phyloP scores from a whole-genome alignment of 2,888 invertebrate genomes.

The Amiota communis region DNA sequence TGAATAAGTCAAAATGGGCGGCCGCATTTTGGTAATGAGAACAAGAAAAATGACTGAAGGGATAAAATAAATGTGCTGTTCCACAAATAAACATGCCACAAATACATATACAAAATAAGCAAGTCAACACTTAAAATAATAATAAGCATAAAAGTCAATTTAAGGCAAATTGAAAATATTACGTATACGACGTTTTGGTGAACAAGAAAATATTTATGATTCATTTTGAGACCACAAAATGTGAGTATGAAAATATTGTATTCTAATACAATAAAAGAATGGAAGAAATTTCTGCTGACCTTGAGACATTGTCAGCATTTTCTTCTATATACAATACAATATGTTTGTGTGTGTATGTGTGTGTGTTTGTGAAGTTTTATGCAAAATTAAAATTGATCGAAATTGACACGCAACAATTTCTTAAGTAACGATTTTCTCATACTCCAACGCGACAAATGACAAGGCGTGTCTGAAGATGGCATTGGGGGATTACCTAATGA shows the following conservation, averaged over 20 bases:
- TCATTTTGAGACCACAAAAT: too few relatives aligned
- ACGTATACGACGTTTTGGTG: background rate
- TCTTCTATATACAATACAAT: background rate
- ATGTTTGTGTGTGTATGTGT: constrained; percentile 2
- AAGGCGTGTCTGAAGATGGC: background rate
- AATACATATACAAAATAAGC: too few relatives aligned
- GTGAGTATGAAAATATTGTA: too few relatives aligned
- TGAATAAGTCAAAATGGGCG: too few relatives aligned
- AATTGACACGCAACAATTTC: constrained; percentile 28
- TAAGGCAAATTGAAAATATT: too few relatives aligned
- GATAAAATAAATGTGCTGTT: too few relatives aligned
- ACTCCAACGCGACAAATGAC: background rate
- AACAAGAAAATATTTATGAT: too few relatives aligned
- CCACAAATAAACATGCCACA: too few relatives aligned
- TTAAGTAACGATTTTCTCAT: constrained; percentile 1
- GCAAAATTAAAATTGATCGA: constrained; percentile 30
- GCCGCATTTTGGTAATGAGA: too few relatives aligned
- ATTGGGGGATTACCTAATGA: background rate
- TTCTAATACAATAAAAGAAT: background rate
- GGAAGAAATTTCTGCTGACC: constrained; percentile 18
- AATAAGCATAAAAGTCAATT: constrained; percentile 20
- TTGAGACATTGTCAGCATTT: constrained; percentile 18
- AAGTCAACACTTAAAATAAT: background rate
- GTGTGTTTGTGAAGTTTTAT: constrained; percentile 2
- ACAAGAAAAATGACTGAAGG: too few relatives aligned